These are phyloP conservation scores for Pelecanoides urinatrix DNA, from an alignment of 2,113 vertebrate species.

Conservation along the genomic window DNA sequence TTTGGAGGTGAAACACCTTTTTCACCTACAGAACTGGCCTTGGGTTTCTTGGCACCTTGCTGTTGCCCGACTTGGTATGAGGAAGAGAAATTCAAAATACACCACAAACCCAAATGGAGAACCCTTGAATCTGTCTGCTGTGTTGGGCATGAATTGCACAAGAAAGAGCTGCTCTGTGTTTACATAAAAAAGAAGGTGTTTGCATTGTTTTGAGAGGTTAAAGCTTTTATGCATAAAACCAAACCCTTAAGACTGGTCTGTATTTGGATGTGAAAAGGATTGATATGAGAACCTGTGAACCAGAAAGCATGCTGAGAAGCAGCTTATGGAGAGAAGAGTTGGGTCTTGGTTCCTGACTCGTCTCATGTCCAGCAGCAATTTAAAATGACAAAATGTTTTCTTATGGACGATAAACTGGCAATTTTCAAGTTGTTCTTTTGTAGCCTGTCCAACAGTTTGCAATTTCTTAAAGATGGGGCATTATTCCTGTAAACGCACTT, in stretches of 20 bases:
- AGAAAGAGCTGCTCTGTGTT: neutral
- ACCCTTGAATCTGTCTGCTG: rapidly evolving
- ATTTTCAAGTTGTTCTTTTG: neutral
- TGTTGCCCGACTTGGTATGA: neutral
- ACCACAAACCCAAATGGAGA: neutral
- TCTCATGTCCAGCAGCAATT: neutral
- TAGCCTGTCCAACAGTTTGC: neutral
- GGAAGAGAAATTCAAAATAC: neutral
- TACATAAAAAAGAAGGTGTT: neutral
- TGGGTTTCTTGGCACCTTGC: neutral
- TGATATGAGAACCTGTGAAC: neutral
- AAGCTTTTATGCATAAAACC: neutral
- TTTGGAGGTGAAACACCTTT: neutral
- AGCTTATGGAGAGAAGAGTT: neutral
- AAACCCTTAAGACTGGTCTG: neutral
- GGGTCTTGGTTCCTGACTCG: neutral
- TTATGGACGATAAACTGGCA: neutral
- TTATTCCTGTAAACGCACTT: conserved; percentile 9
- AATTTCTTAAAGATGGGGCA: rapidly evolving
- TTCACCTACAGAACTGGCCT: neutral
- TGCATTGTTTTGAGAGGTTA: neutral
- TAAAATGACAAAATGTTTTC: neutral
- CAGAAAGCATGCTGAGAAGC: neutral
- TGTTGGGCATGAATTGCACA: neutral
- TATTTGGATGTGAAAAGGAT: neutral